Base-by-base conservation (phyloP, 2,797 vertebrate genomes). In the Otus scops region DNA sequence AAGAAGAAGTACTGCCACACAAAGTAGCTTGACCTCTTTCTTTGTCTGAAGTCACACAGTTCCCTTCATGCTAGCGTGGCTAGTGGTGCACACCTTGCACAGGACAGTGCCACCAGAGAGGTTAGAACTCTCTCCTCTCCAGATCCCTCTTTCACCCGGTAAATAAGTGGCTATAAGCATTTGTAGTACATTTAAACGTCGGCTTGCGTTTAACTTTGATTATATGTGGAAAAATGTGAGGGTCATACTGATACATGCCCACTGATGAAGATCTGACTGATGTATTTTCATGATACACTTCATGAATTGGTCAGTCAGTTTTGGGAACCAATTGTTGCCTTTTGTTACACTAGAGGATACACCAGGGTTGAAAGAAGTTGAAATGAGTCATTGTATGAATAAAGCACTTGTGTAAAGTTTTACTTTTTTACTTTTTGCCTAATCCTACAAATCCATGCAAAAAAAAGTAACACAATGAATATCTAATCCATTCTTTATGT, bases 91-190 rank as follows among this genome's bases (percentile, higher is more conserved):
- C 7, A 13, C 47, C 12, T 81, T 53, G 48, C 16, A 14, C 27
- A 30, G 30, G 38, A 64, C 23, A 51, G 26, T 53, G 26, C 9
- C 27, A 11, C 2, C 5, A 48, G 26, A 50, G 24, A 43, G 36
- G 56, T 59, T 59, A 19, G 60, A 64, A 54, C 7, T 41, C 17
- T 36, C 22, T 90, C 50, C 48, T 63, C 39, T 77, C 21, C 30
- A 16, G 22, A 83, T 51, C 19, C 12, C 19, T 41, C 27, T 47
- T 71, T 64, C 10, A 20, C 47, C 27, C 51, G 12, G 8, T 68
- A 67, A 60, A 60, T 27, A 50, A 0, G 0, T 60, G 22, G 9
- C 43, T 80, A 2, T 22, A n/a, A 13, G 43, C 13, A 34, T 45
- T 50, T 54, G n/a, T 38, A 41, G 38, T 36, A 28, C 17, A 5